phyloP scores from a whole-genome alignment of 2,113 vertebrate species.

The Perognathus longimembris region DNA sequence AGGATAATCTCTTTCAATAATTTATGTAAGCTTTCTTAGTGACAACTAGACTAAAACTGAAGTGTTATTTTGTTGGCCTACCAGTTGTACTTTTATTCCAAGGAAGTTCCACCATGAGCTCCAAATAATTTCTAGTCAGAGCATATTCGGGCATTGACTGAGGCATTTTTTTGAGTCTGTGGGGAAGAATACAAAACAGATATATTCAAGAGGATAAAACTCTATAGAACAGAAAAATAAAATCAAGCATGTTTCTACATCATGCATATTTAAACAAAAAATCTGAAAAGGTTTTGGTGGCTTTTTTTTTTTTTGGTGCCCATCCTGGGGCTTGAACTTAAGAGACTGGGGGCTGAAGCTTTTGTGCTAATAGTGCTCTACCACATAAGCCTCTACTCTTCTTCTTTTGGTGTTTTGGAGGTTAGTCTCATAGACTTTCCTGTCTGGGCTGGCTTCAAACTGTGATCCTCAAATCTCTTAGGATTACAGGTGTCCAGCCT shows the following conservation, averaged over 20 bases:
- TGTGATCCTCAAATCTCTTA: too few relatives aligned
- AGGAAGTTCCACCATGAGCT: constrained; percentile 97
- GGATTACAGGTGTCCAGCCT: not conserved
- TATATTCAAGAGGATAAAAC: not conserved
- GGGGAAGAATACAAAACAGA: constrained; percentile 31
- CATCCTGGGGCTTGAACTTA: too few relatives aligned
- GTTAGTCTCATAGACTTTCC: too few relatives aligned
- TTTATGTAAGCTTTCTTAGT: not conserved
- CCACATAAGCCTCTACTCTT: too few relatives aligned
- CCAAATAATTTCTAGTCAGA: constrained; percentile 96
- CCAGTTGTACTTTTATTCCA: constrained; percentile 97
- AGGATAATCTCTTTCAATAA: not conserved
- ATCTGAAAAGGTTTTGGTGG: not conserved
- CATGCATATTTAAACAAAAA: not conserved
- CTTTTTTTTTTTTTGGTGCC: too few relatives aligned
- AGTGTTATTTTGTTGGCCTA: constrained; percentile 71
- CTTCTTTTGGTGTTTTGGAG: too few relatives aligned
- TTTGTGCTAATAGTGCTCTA: too few relatives aligned
- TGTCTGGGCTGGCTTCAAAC: too few relatives aligned
- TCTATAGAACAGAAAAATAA: not conserved
- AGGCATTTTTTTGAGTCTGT: constrained; percentile 98
- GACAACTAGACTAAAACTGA: not conserved
- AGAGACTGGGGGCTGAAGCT: too few relatives aligned
- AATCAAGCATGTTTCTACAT: not conserved
- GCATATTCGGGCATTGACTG: constrained; percentile 99